These are phyloP conservation scores for Mesaphorura yosii DNA, from an alignment of 1,140 invertebrate genomes.

Conservation along the genomic window DNA sequence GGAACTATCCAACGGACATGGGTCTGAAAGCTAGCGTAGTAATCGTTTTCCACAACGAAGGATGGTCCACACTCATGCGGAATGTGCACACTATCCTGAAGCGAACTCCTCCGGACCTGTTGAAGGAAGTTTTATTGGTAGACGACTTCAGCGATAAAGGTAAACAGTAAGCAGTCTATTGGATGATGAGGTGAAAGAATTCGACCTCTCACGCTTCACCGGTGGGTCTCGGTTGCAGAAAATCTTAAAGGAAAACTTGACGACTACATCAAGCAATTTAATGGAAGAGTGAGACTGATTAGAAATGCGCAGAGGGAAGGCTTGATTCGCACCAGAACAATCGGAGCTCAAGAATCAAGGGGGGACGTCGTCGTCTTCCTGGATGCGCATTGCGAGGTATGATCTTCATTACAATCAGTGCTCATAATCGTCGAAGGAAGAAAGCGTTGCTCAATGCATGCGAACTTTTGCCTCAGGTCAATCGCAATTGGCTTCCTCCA, in stretches of 20 bases:
- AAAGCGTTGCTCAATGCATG: conserved; percentile 65
- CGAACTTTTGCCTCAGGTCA: too few species aligned
- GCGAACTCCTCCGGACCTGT: conserved; percentile 71
- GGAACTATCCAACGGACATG: conserved; percentile 83
- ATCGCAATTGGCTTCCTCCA: conserved; percentile 91
- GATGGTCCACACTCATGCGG: conserved; percentile 83
- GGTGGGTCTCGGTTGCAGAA: conserved; percentile 44
- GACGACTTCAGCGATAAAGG: conserved; percentile 96
- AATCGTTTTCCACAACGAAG: conserved; percentile 98
- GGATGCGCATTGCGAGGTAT: conserved; percentile 65
- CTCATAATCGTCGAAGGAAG: neutral
- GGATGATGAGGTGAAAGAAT: neutral
- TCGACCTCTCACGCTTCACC: neutral
- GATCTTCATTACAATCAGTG: neutral
- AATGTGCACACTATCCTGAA: conserved; percentile 81
- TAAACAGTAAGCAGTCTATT: conserved; percentile 32
- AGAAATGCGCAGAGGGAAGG: conserved; percentile 79
- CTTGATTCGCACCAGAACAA: conserved; percentile 77
- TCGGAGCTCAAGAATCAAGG: conserved; percentile 81
- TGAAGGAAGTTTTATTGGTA: conserved; percentile 93
- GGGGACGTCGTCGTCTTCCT: conserved; percentile 97
- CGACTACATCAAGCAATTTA: conserved; percentile 73
- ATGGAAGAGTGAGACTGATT: conserved; percentile 76
- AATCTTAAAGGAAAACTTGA: conserved; percentile 79
- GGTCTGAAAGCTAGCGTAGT: conserved; percentile 81